phyloP scores from a whole-genome alignment of 2,113 vertebrate genomes.

The Melanerpes formicivorus region DNA sequence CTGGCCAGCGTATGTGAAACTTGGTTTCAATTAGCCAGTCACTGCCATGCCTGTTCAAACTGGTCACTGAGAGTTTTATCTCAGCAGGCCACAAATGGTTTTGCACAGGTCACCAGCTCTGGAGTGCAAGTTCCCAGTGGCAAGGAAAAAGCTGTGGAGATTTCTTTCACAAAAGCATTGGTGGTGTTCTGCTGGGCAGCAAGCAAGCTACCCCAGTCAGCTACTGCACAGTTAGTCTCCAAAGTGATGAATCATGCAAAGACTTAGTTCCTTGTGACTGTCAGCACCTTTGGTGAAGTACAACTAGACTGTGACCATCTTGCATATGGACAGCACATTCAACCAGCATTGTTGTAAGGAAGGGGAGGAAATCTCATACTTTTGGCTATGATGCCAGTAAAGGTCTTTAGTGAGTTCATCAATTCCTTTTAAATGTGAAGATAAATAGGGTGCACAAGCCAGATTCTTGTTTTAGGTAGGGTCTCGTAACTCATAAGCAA shows the following conservation, averaged over 20 bases:
- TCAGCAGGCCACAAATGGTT: background rate
- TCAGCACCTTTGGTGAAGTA: background rate
- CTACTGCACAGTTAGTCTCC: background rate
- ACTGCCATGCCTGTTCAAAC: background rate
- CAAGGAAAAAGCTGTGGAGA: background rate
- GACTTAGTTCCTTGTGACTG: background rate
- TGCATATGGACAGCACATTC: background rate
- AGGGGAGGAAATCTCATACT: background rate
- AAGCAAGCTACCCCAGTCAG: background rate
- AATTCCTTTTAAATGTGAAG: background rate
- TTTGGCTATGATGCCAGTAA: background rate
- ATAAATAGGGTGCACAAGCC: background rate
- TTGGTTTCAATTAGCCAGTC: background rate
- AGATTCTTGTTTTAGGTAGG: background rate
- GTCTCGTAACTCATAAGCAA: background rate
- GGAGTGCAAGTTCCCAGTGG: background rate
- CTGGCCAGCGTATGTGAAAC: background rate
- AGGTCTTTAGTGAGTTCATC: background rate
- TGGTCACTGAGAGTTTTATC: background rate
- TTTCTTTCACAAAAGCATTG: background rate
- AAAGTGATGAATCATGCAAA: background rate
- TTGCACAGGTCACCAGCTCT: background rate
- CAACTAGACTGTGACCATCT: background rate
- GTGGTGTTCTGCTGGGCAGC: background rate
- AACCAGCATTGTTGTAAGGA: background rate